Conservation (phyloP, 2,888 invertebrate genomes). For the Drosophila lutescens region DNA sequence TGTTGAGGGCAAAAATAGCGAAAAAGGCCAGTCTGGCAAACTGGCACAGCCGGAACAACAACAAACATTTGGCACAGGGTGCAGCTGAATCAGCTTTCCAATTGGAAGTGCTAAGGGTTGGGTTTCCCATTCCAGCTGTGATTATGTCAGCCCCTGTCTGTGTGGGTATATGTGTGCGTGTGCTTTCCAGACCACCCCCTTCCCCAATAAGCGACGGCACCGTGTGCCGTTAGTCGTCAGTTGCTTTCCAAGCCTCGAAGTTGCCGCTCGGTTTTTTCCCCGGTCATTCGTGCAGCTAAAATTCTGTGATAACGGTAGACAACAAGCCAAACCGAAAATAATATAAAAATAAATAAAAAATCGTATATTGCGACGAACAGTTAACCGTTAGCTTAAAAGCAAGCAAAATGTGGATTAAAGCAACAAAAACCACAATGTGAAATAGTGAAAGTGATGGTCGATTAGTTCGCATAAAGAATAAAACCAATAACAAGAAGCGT, state of each 20-base stretch:
- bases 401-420: conserved; percentile 17
- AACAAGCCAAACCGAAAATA: conserved; percentile 15
- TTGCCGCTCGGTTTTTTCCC: conserved; percentile 56
- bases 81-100: conserved; percentile 61
- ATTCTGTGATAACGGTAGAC: conserved; percentile 50
- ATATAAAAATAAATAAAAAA: conserved; percentile 2
- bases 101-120: conserved; percentile 79
- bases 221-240: conserved; percentile 54
- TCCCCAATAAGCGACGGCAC: conserved; percentile 15
- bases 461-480: conserved; percentile 6
- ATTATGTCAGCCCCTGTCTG: conserved; percentile 72
- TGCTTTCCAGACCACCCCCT: conserved; percentile 39
- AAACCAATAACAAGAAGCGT: conserved; percentile 8
- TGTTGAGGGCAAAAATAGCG: conserved; percentile 57
- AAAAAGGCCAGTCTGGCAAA: conserved; percentile 64
- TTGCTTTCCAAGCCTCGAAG: conserved; percentile 77
- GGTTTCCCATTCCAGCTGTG: conserved; percentile 61
- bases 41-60: conserved; percentile 68
- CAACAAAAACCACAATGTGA: conserved; percentile 5
- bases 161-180: conserved; percentile 15
- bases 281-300: conserved; percentile 38
- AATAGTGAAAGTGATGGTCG: conserved; percentile 23
- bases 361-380: neutral
- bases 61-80: conserved; percentile 65
- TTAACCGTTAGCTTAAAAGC: neutral